Evolutionary conservation across 2,888 invertebrate species (phyloP).

Genomic region (Drosophila vallismaia): DNA sequence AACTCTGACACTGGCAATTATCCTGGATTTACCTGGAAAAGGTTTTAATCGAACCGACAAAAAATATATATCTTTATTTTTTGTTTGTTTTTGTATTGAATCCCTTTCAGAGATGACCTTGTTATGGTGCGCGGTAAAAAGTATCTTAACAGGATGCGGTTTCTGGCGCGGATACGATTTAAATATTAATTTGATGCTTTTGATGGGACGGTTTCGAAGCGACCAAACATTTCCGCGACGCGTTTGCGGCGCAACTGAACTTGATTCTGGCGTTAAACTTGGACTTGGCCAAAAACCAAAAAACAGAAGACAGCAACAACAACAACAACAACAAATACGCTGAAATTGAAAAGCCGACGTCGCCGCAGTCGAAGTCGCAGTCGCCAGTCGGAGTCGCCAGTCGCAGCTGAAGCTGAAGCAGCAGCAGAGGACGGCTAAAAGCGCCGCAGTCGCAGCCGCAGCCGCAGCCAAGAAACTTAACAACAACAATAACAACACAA

Average conservation of each 20-base stretch:
- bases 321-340: constrained; percentile 17
- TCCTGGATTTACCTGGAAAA: constrained; percentile 10
- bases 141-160: neutral
- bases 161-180: neutral
- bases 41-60: neutral
- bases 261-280: constrained; percentile 81
- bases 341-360: constrained; percentile 58
- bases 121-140: neutral
- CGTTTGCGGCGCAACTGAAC: constrained; percentile 81
- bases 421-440: constrained; percentile 8
- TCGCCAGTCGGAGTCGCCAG: neutral
- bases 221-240: constrained; percentile 80
- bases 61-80: neutral
- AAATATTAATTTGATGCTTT: constrained; percentile 1
- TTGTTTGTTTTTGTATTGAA: neutral
- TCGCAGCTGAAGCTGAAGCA: constrained; percentile 7
- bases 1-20: neutral
- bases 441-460: constrained; percentile 39
- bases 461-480: constrained; percentile 52
- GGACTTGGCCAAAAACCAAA: constrained; percentile 74
- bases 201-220: constrained; percentile 63
- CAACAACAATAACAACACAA: constrained; percentile 23
- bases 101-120: constrained; percentile 1
- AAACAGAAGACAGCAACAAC: constrained; percentile 16
- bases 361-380: constrained; percentile 46